A percentile compares a stretch with the other conserved stretches of the same genome.
These are phyloP conservation scores for Panurus biarmicus DNA, from an alignment of 2,113 vertebrate genomes.

Conservation along the genomic window DNA sequence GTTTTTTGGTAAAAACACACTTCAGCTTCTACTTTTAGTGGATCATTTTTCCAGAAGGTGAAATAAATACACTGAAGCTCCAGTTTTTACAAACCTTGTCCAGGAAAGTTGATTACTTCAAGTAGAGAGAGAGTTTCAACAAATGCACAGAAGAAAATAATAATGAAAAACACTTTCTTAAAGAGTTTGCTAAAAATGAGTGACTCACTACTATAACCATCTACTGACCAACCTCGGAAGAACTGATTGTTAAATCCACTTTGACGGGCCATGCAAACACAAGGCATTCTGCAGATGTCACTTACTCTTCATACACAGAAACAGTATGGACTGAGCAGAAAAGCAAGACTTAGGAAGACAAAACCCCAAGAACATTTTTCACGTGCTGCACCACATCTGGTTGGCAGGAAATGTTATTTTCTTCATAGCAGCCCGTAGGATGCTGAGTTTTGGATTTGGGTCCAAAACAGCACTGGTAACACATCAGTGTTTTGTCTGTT, in stretches of 20 bases:
- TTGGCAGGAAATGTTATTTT: neutral
- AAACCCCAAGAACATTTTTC: neutral
- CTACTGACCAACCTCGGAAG: neutral
- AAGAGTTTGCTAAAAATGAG: neutral
- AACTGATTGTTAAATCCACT: neutral
- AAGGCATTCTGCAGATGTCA: rapidly evolving
- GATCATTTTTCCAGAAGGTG: neutral
- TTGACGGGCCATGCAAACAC: neutral
- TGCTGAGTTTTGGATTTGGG: neutral
- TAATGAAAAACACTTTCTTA: neutral
- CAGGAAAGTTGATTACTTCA: neutral
- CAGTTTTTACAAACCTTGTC: neutral
- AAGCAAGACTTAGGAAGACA: neutral
- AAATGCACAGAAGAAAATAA: neutral
- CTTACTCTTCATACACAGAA: neutral
- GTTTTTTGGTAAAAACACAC: rapidly evolving
- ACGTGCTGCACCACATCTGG: neutral
- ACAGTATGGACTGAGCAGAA: neutral
- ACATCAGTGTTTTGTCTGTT: neutral
- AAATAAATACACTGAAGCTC: neutral
- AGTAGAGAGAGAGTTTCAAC: neutral
- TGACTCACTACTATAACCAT: neutral
- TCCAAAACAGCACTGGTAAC: neutral
- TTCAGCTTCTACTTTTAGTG: neutral
- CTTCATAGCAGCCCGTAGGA: neutral